A percentile compares a stretch with the other conserved stretches of the same genome.
Conservation (phyloP, 2,888 invertebrate genomes). For the Tineola bisselliella region DNA sequence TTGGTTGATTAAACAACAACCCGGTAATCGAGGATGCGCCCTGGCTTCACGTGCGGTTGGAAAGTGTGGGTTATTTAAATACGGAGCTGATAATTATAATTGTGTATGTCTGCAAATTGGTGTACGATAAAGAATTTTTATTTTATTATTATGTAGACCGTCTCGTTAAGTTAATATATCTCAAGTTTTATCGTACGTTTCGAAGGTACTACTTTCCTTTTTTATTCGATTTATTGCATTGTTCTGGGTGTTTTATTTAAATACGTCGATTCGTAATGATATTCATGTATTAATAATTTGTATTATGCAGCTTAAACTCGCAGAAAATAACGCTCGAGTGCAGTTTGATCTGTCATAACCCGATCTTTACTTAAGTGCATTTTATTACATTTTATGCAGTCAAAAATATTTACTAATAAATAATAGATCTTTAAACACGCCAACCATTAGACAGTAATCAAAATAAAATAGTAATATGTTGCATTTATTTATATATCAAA, state of each 20-base stretch:
- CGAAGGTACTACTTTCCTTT: not conserved
- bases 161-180: not conserved
- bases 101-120: not conserved
- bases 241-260: not conserved
- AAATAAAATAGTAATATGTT: too few species aligned
- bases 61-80: conserved; percentile 7
- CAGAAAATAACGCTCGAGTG: too few species aligned
- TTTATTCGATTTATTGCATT: not conserved
- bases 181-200: not conserved
- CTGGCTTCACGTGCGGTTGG: not conserved
- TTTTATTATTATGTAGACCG: not conserved
- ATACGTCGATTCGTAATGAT: not conserved
- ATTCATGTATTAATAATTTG: not conserved
- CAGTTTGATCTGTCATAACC: too few species aligned
- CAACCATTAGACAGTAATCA: too few species aligned
- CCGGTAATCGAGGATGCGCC: conserved; percentile 31
- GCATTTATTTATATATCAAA: too few species aligned
- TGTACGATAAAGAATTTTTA: not conserved
- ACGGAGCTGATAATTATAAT: not conserved
- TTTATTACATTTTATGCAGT: too few species aligned
- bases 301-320: not conserved
- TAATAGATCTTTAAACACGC: too few species aligned
- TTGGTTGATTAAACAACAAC: conserved; percentile 59
- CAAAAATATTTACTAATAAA: too few species aligned
- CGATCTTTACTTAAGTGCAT: too few species aligned